A percentile compares a stretch with the other conserved stretches of the same genome.
Evolutionary conservation across 2,797 vertebrate genomes (phyloP).

Genomic region (Sebastes jordani): DNA sequence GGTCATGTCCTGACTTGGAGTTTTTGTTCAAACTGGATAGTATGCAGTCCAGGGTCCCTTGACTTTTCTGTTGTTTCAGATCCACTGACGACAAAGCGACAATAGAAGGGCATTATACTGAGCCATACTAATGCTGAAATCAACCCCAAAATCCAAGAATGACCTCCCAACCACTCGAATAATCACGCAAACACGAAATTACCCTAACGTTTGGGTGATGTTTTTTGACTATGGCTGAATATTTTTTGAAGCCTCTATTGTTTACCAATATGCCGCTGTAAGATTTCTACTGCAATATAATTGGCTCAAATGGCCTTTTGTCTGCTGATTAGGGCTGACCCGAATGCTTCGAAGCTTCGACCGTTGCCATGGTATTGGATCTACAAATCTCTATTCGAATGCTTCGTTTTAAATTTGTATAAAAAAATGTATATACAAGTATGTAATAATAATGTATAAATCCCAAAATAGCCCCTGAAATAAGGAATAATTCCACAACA

Average conservation of each 20-base stretch:
- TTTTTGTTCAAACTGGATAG: neutral
- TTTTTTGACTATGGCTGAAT: neutral
- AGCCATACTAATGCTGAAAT: neutral
- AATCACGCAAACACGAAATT: neutral
- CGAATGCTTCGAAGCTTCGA: too few relatives aligned
- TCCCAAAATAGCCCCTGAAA: too few relatives aligned
- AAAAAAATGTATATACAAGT: too few relatives aligned
- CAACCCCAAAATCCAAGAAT: neutral
- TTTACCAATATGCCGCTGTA: neutral
- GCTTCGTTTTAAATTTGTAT: too few relatives aligned
- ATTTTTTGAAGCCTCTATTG: neutral
- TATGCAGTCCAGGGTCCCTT: neutral
- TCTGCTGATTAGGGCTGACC: neutral
- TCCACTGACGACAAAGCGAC: neutral
- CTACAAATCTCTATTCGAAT: neutral
- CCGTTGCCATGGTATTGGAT: neutral
- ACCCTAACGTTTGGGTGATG: too few relatives aligned
- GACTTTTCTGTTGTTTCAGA: neutral
- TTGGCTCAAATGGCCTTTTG: neutral
- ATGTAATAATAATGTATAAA: too few relatives aligned
- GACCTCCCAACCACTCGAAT: neutral
- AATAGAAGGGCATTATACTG: neutral
- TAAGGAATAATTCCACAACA: neutral
- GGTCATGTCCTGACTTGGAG: neutral
- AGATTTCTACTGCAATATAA: neutral